phyloP scores from a whole-genome alignment of 2,888 invertebrate species.

The Vanessa cardui region DNA sequence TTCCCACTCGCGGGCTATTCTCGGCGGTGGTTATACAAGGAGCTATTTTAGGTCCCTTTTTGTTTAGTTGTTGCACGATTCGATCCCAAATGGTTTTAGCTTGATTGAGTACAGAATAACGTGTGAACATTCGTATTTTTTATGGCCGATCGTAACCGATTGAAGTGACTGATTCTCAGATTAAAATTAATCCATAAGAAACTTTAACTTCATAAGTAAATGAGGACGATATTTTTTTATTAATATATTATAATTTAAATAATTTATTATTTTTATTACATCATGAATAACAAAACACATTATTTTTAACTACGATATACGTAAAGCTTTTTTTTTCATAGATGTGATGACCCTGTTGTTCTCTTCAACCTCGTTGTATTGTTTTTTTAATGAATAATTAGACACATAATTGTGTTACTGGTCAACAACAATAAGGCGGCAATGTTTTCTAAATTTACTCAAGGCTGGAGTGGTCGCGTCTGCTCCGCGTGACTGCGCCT shows the following conservation, averaged over 20 bases:
- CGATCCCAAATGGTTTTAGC: slow-evolving; percentile 32
- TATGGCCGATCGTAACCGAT: neutral
- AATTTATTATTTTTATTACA: no score
- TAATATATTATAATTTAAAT: no score
- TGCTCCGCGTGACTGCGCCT: slow-evolving; percentile 48
- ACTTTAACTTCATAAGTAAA: no score
- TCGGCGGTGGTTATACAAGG: slow-evolving; percentile 63
- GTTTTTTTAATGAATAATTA: neutral
- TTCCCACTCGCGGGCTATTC: slow-evolving; percentile 65
- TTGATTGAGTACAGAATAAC: slow-evolving; percentile 23
- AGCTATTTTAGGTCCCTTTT: slow-evolving; percentile 61
- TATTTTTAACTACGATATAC: no score
- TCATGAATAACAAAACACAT: no score
- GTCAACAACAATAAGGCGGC: slow-evolving; percentile 31
- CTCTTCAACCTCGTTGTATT: neutral
- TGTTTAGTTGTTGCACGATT: slow-evolving; percentile 51
- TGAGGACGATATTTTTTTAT: no score
- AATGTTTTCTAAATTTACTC: slow-evolving; percentile 47
- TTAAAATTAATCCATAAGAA: no score
- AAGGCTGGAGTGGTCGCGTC: slow-evolving; percentile 50
- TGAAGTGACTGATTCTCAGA: neutral
- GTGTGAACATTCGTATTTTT: slow-evolving; percentile 19
- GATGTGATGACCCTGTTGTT: no score
- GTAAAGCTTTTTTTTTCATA: no score
- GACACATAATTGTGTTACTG: slow-evolving; percentile 12